phyloP scores from a whole-genome alignment of 2,113 vertebrate species.

The Microtus pennsylvanicus region DNA sequence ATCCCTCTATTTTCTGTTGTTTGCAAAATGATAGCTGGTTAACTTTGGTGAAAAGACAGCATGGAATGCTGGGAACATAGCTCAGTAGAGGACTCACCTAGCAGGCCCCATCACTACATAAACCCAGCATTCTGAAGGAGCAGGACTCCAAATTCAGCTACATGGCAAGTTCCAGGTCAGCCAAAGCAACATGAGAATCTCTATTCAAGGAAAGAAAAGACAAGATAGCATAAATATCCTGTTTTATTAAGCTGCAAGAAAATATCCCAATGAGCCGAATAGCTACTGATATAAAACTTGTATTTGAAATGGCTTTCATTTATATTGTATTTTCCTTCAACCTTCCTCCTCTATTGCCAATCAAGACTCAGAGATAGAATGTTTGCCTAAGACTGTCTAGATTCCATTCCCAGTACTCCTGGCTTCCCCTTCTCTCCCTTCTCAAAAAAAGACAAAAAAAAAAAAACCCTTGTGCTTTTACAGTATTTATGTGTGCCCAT shows the following conservation, averaged over 20 bases:
- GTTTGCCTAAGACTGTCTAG: not conserved
- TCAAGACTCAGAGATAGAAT: not conserved
- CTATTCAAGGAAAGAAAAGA: not conserved
- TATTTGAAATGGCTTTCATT: not conserved
- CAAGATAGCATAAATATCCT: not conserved
- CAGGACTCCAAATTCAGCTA: not conserved
- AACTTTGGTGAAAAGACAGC: constrained; percentile 1
- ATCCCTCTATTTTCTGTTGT: not conserved
- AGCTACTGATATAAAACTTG: not conserved
- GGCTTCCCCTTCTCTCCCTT: not conserved
- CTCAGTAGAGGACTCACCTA: not conserved
- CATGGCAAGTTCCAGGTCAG: not conserved
- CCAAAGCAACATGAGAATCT: not conserved
- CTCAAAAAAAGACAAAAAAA: not conserved
- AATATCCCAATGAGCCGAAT: not conserved
- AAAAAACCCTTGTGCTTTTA: not conserved
- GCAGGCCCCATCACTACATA: not conserved
- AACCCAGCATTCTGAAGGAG: not conserved
- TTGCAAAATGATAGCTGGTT: constrained; percentile 15
- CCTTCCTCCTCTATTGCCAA: not conserved
- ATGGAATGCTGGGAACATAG: not conserved
- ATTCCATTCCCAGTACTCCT: not conserved
- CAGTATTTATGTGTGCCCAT: not conserved
- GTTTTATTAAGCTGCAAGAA: constrained; percentile 27
- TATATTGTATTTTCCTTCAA: constrained; percentile 18